Evolutionary conservation across 1,140 invertebrate species (phyloP), one percentile per base, ranked within the genome.

Genomic region (Bactericera cockerelli): DNA sequence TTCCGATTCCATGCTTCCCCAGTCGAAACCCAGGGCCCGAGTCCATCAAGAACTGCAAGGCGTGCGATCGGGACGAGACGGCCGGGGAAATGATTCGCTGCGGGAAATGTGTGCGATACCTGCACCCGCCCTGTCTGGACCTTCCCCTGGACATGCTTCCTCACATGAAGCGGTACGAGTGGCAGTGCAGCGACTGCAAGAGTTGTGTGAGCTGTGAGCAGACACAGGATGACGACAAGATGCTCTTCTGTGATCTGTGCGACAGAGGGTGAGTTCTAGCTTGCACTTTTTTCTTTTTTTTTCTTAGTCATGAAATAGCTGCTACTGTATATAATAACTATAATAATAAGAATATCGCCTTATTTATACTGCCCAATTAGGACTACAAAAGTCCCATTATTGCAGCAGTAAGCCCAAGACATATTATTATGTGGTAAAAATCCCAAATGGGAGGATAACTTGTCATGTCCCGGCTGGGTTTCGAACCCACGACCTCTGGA

Each of bases 101-200:
- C 49, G 42, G 42, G 8, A 49, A 49, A 49, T 49, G 42, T 49
- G 22, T 49, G n/a, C 42, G 42, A 49, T 22, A 19, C n/a, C n/a
- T 49, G 66, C 90, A 94, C 76, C 87, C 87, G 13, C 81, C 79
- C 6, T 95, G 91, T 74, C 79, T 93, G 65, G 87, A 92, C 62
- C 77, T 94, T 67, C 81, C 85, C 28, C 69, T 80, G 38, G 83
- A 88, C 61, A 90, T 93, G 79, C 79, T 90, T 58, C 79, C 81
- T 58, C 83, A 87, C 56, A 86, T 93, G 59, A 80, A 81, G 66
- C 84, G 82, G 55, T 96, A 96, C 70, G 78, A 84, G 60, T 97
- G 93, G 93, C 87, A 91, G 70, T 97, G 93, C 68, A 89, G 87
- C 63, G 91, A 93, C 63, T 97, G 93, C 73, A 96, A 96, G 76